Conservation (phyloP, 2,113 vertebrate genomes). For the Spea multiplicata region DNA sequence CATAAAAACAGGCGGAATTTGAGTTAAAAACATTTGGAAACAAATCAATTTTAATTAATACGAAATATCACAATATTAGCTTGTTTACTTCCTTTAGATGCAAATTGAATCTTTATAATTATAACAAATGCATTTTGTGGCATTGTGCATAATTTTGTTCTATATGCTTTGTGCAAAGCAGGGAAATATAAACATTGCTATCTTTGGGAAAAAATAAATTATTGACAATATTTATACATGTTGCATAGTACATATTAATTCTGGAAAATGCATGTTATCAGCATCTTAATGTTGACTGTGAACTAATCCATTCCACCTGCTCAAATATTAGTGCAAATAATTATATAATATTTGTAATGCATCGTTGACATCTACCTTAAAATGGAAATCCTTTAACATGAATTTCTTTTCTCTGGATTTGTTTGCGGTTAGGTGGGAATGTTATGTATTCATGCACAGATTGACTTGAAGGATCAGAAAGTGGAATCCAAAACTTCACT, state of each 20-base stretch:
- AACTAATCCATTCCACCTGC: conserved; percentile 99
- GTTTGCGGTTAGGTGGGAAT: conserved; percentile 66
- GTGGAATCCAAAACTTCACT: conserved; percentile 63
- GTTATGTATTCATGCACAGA: conserved; percentile 68
- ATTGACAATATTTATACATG: conserved; percentile 77
- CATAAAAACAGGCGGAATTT: too few species aligned
- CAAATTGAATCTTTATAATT: conserved; percentile 52
- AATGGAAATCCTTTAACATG: conserved; percentile 65
- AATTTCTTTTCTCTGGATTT: conserved; percentile 67
- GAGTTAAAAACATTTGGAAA: not conserved
- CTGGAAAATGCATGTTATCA: conserved; percentile 76
- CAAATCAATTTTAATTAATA: conserved; percentile 32
- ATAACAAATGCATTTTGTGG: conserved; percentile 56
- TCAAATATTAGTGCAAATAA: conserved; percentile 92
- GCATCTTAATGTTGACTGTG: conserved; percentile 87
- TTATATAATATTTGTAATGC: conserved; percentile 79
- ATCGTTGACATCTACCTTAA: conserved; percentile 70
- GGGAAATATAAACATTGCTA: conserved; percentile 72
- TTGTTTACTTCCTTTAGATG: conserved; percentile 34
- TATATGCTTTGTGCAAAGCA: conserved; percentile 63
- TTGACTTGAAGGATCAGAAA: conserved; percentile 62
- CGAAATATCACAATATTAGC: conserved; percentile 22
- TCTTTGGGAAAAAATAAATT: conserved; percentile 71
- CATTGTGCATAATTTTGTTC: conserved; percentile 57
- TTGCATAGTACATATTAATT: conserved; percentile 81